A percentile compares a stretch with the other conserved stretches of the same genome.
Evolutionary conservation across 2,888 invertebrate species (phyloP).

Genomic region (Sialis lutaria): DNA sequence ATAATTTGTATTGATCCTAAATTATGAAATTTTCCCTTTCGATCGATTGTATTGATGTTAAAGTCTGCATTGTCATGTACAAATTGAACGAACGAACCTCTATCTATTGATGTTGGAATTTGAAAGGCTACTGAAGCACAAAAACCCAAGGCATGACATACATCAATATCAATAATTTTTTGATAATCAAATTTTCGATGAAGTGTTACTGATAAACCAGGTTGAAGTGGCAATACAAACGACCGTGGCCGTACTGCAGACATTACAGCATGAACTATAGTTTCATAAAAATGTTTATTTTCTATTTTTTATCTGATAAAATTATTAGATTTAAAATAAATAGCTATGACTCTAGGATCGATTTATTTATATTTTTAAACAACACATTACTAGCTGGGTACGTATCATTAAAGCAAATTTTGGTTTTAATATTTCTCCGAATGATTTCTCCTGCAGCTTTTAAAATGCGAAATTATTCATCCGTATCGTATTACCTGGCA

Average conservation of each 20-base stretch:
- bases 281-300: neutral
- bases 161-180: too few species aligned
- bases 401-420: conserved; percentile 3
- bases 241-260: conserved; percentile 4
- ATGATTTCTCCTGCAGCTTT: conserved; percentile 4
- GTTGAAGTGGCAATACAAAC: conserved; percentile 4
- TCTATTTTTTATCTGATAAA: conserved; percentile 6
- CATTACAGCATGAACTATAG: conserved; percentile 6
- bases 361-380: conserved; percentile 4
- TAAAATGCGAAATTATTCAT: conserved; percentile 6
- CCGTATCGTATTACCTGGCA: neutral
- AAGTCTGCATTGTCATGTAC: too few species aligned
- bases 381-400: conserved; percentile 8
- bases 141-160: too few species aligned
- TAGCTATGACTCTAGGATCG: conserved; percentile 5
- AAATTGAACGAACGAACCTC: too few species aligned
- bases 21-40: too few species aligned
- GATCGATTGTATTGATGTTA: too few species aligned
- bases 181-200: too few species aligned
- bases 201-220: too few species aligned
- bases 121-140: too few species aligned
- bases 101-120: too few species aligned
- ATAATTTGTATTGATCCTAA: too few species aligned
- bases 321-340: conserved; percentile 6
- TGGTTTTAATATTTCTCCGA: conserved; percentile 2